Percentiles rank a stretch among this genome's conserved stretches.
phyloP scores from a whole-genome alignment of 1,140 invertebrate genomes.

The Bombus pyrosoma region DNA sequence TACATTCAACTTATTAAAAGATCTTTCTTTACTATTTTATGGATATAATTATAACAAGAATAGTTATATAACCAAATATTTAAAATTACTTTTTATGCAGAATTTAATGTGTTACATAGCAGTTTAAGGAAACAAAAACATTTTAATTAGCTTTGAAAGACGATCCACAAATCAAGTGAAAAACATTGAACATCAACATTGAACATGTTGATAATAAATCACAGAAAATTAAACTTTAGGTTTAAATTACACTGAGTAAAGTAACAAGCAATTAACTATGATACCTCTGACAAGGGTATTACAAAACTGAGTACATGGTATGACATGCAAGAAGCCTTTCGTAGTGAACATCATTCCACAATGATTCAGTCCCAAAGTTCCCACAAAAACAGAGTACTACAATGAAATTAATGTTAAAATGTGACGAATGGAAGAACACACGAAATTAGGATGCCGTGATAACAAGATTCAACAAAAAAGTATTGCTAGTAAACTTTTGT shows the following conservation, averaged over 20 bases:
- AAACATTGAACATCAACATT: background rate
- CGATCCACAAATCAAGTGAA: background rate
- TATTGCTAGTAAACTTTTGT: constrained; percentile 39
- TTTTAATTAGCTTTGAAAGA: background rate
- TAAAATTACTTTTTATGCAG: background rate
- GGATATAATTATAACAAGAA: background rate
- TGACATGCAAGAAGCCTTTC: constrained; percentile 41
- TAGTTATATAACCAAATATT: background rate
- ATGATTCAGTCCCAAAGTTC: constrained; percentile 20
- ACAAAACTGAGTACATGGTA: constrained; percentile 40
- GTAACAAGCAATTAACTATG: constrained; percentile 30
- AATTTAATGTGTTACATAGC: background rate
- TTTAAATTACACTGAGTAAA: constrained; percentile 1
- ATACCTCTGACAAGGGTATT: constrained; percentile 36
- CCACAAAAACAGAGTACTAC: constrained; percentile 19
- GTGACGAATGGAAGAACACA: background rate
- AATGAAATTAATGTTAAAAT: background rate
- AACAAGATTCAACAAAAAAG: constrained; percentile 21
- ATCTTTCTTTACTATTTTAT: background rate
- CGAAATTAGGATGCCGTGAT: background rate
- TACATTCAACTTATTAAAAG: constrained; percentile 1
- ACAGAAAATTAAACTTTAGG: background rate
- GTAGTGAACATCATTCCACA: constrained; percentile 22
- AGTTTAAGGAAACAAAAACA: constrained; percentile 7
- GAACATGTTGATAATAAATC: background rate